Base-by-base conservation (phyloP, 2,888 invertebrate species). In the Furcula furcula region DNA sequence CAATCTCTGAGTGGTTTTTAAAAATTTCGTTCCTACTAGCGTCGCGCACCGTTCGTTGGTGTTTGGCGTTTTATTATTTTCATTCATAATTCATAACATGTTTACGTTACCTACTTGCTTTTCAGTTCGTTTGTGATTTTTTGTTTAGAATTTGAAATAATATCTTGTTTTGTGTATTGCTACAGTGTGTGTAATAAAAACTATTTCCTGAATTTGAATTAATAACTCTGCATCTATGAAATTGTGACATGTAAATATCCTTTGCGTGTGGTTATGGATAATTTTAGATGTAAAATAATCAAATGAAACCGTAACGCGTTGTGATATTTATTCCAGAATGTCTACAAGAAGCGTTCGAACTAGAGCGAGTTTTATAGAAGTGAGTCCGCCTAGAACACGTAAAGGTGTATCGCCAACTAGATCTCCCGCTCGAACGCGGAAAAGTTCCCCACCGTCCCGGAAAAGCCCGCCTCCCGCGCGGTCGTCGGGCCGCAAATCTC, bases 331-430 rank as follows among this genome's bases (percentile, higher is more conserved):
- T 69, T 68, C 27, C 63, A 72, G 66, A 53, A 66, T 87, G 87
- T 85, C 84, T 56, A 86, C 86, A 32, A 80, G 85, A 74, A 86
- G 86, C 48, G 81, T 79, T 52, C 67, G 78, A 42, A 57, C 74
- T 23, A 72, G 83, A 62, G 54, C 74, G 19, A 77, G 71, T 60
- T 55, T 65, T 34, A 57, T 65, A 23, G 83, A 83, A 20, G 59
- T 65, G 19, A 86, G 81, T 69, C 84, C 88, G 23, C 69, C 81
- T 11, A 65, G 74, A 20, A 72, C 70, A 42, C 71, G 81, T 14
- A 84, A 79, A 69, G 71, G 78, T 34, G 57, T 75, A 18, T 86
- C 86, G 7, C 87, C 87, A 18, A 69, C 81, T 39, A 75, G 88
- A 33, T 88, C 89, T 65, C 87, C 89, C 62, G 84, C 78, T 46